These are phyloP conservation scores for Elanus axillaris DNA, from an alignment of 2,113 vertebrate species.

Conservation along the genomic window DNA sequence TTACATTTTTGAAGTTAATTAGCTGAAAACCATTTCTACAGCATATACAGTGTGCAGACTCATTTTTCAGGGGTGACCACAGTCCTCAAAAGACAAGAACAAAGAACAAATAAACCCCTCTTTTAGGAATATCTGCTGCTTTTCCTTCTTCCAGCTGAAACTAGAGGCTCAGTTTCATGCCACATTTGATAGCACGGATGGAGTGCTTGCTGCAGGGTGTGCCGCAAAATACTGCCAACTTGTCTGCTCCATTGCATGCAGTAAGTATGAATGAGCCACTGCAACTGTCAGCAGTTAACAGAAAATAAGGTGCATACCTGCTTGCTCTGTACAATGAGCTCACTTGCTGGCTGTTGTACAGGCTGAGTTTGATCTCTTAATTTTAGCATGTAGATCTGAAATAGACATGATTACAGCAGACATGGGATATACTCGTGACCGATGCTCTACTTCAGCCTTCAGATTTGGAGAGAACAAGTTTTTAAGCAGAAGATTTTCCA, in stretches of 20 bases:
- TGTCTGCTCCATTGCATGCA: accelerated
- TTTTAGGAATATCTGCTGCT: background rate
- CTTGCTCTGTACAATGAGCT: background rate
- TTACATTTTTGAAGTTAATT: background rate
- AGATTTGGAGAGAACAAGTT: background rate
- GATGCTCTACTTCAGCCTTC: background rate
- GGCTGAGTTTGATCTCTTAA: background rate
- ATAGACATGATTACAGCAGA: background rate
- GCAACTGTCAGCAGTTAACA: background rate
- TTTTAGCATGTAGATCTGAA: background rate
- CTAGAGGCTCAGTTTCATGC: background rate
- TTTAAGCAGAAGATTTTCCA: background rate
- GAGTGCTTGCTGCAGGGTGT: background rate
- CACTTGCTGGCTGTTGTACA: background rate
- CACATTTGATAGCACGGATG: background rate
- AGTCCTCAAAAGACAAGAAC: background rate
- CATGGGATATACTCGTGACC: background rate
- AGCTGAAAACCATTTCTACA: background rate
- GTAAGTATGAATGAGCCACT: background rate
- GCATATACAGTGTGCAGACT: background rate
- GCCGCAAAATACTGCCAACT: background rate
- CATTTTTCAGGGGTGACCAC: background rate
- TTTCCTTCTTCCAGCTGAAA: background rate
- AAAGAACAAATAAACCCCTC: background rate
- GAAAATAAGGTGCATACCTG: background rate